These are phyloP conservation scores for Orgyia antiqua DNA, from an alignment of 2,888 invertebrate species.

Conservation along the genomic window DNA sequence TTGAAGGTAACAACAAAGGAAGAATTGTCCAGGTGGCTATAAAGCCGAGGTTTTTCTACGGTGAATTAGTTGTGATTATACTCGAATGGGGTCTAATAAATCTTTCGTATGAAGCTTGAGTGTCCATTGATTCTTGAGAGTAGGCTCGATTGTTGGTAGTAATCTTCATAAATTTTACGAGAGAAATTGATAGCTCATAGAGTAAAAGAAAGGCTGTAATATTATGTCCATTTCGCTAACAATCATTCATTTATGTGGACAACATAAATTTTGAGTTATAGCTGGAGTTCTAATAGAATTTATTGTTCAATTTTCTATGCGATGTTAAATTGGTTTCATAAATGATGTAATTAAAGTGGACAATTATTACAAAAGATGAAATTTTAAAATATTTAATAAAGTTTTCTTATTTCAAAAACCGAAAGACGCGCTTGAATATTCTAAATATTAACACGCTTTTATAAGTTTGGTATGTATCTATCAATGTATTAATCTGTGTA, in stretches of 20 bases:
- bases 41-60: constrained; percentile 67
- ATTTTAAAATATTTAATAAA: no score
- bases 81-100: constrained; percentile 71
- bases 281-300: constrained; percentile 29
- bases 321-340: constrained; percentile 6
- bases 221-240: constrained; percentile 41
- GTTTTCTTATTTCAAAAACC: no score
- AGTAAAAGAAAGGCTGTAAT: constrained; percentile 37
- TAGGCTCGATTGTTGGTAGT: constrained; percentile 61
- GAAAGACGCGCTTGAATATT: no score
- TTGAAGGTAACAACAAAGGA: constrained; percentile 63
- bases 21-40: constrained; percentile 63
- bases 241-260: constrained; percentile 40
- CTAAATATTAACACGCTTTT: no score
- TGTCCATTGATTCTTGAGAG: constrained; percentile 61
- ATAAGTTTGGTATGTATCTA: no score
- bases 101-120: constrained; percentile 49
- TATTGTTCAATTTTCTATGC: constrained; percentile 25
- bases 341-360: constrained; percentile 4
- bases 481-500: no score
- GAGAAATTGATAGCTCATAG: constrained; percentile 45
- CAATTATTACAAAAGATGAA: no score
- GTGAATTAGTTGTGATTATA: constrained; percentile 73
- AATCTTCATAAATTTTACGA: constrained; percentile 71
- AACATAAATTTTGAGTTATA: constrained; percentile 43